A percentile compares a stretch with the other conserved stretches of the same genome.
These are phyloP conservation scores for Clostera curtula DNA, from an alignment of 2,888 invertebrate species.

Conservation along the genomic window DNA sequence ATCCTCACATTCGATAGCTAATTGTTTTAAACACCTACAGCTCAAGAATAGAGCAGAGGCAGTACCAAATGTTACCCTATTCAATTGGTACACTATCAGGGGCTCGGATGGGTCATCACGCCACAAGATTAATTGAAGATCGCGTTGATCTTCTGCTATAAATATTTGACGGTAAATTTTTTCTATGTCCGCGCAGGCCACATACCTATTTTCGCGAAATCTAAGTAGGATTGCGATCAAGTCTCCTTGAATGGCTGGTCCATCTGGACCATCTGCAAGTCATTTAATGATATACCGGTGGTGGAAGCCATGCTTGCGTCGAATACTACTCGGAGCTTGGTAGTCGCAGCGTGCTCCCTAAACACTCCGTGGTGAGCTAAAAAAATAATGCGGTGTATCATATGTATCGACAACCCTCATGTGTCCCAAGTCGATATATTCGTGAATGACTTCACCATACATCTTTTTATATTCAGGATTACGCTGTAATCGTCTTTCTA, in stretches of 20 bases:
- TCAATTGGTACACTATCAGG: not conserved
- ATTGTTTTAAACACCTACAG: constrained; percentile 3
- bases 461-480: constrained; percentile 1
- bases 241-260: not conserved
- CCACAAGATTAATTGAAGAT: constrained; percentile 5
- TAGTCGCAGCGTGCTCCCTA: not conserved
- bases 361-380: not conserved
- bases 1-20: not conserved
- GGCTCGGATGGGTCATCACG: constrained; percentile 1
- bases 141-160: not conserved
- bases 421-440: not conserved
- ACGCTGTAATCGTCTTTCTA: constrained; percentile 3
- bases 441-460: not conserved
- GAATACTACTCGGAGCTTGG: not conserved
- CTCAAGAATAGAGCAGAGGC: constrained; percentile 2
- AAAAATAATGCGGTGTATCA: not conserved
- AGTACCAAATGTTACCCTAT: constrained; percentile 3
- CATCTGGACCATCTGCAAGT: constrained; percentile 3
- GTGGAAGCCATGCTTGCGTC: not conserved
- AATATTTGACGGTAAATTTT: constrained; percentile 1
- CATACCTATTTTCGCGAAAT: not conserved
- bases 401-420: not conserved
- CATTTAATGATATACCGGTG: constrained; percentile 6
- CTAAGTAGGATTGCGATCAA: constrained; percentile 2
- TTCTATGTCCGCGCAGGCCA: constrained; percentile 1